These are phyloP conservation scores for Chromis chromis DNA, from an alignment of 2,797 vertebrate genomes.

Conservation along the genomic window DNA sequence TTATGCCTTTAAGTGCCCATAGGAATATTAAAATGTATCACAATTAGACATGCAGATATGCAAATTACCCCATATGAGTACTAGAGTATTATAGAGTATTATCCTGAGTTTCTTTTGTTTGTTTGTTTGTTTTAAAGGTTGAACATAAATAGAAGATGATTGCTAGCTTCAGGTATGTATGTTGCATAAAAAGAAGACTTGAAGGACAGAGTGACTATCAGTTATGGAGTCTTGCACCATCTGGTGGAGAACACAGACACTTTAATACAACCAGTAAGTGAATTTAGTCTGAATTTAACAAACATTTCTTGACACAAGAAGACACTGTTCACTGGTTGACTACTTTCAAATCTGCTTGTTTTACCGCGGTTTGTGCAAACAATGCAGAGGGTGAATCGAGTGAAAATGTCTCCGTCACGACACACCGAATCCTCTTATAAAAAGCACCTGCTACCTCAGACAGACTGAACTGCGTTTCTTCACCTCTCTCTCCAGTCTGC, in stretches of 20 bases:
- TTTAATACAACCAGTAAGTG: neutral
- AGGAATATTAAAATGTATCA: neutral
- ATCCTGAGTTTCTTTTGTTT: no score
- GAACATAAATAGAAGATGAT: neutral
- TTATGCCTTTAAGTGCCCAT: neutral
- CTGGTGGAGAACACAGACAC: conserved; percentile 42
- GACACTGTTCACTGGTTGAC: neutral
- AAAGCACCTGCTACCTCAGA: conserved; percentile 51
- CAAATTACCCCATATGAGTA: neutral
- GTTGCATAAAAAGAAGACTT: neutral
- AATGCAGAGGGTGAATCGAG: conserved; percentile 2
- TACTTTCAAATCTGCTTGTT: neutral
- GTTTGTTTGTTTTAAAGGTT: neutral
- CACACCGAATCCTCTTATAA: conserved; percentile 9
- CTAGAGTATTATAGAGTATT: no score
- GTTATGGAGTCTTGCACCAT: conserved; percentile 30
- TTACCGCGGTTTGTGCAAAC: neutral
- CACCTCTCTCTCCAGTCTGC: conserved; percentile 45
- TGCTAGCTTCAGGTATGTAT: neutral
- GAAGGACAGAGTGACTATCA: neutral
- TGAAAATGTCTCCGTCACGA: conserved; percentile 26
- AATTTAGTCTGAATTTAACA: conserved; percentile 10
- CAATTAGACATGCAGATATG: neutral
- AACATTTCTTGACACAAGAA: conserved; percentile 1
- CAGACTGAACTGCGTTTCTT: conserved; percentile 46